Evolutionary conservation across 2,113 vertebrate species (phyloP), one percentile per base, ranked within the genome.

Genomic region (Vicugna pacos): DNA sequence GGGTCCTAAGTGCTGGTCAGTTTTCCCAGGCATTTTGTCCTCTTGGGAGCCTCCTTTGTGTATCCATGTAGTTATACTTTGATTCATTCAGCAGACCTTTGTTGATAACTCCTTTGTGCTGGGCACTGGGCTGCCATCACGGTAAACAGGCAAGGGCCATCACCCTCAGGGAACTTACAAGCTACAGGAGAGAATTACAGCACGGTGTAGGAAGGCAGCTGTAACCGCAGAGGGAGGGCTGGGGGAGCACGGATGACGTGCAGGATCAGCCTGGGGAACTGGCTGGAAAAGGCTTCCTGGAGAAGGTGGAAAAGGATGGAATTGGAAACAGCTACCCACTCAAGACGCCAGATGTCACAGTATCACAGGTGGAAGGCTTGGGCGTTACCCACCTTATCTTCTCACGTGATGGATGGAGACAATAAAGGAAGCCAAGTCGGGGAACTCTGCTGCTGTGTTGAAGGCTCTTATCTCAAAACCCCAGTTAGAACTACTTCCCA

Each of bases 221-320:
- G 2, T 42, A 48, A 19, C 48, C 13, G 3, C 64, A 54, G 81
- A 48, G 22, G 52, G 9, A n/a, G 2, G 8, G 6, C 26, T 13
- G 16, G 14, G 26, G 54, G 4, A 35, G 12, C 1, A 7, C 0
- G 0, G 11, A 1, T 9, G 24, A 32, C 9, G 6, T 35, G 4
- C 16, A 11, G 22, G 52, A 5, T 35, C 20, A 17, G 15, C 3
- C 48, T n/a, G 7, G 35, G 17, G 4, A 46, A 6, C 15, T 4
- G 0, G 16, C 62, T 28, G 2, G 17, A 42, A 26, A 42, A 69
- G 28, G 12, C n/a, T 32, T 52, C 46, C 28, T 16, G 5, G 26
- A 67, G 32, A 32, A 87, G 52, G 38, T 20, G 13, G 3, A 28
- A 20, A 4, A 9, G 13, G 26, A n/a, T 19, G 9, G 5, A 28